Percentiles rank a stretch among this genome's conserved stretches.
These are phyloP conservation scores for Volucella inanis DNA, from an alignment of 2,888 invertebrate genomes.

Conservation along the genomic window DNA sequence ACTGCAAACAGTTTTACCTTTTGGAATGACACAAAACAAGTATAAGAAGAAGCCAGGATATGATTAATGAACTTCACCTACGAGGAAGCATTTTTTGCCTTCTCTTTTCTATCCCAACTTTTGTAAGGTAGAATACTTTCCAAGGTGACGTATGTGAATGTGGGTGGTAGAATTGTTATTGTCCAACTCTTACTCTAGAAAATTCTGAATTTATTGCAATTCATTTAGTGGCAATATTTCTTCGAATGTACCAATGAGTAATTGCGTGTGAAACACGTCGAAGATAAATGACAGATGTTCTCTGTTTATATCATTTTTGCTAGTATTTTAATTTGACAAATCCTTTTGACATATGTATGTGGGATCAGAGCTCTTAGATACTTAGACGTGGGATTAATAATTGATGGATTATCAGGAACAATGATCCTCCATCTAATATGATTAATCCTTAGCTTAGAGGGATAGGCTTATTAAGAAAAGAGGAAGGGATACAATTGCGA, in stretches of 20 bases:
- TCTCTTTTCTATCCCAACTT: background rate
- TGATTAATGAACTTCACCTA: conserved; percentile 64
- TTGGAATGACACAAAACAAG: conserved; percentile 17
- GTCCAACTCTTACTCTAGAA: background rate
- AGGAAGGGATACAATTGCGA: no score
- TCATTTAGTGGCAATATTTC: conserved; percentile 62
- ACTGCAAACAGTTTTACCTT: background rate
- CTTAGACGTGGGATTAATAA: no score
- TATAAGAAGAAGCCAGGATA: conserved; percentile 33
- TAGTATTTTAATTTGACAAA: conserved; percentile 48
- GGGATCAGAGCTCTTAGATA: no score
- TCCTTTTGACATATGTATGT: conserved; percentile 11
- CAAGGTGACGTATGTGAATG: conserved; percentile 31
- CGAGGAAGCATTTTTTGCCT: background rate
- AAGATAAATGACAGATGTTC: conserved; percentile 51
- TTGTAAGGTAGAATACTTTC: conserved; percentile 14
- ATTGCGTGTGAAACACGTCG: conserved; percentile 60
- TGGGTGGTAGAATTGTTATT: conserved; percentile 1
- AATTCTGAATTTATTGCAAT: conserved; percentile 66
- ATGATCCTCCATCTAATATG: no score
- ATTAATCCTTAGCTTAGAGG: no score
- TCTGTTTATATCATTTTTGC: conserved; percentile 3
- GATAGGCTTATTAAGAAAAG: no score
- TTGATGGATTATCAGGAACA: no score
- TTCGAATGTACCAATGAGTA: conserved; percentile 59